A percentile compares a stretch with the other conserved stretches of the same genome.
Evolutionary conservation across 2,797 vertebrate genomes (phyloP).

Genomic region (Enteromius paludinosus): DNA sequence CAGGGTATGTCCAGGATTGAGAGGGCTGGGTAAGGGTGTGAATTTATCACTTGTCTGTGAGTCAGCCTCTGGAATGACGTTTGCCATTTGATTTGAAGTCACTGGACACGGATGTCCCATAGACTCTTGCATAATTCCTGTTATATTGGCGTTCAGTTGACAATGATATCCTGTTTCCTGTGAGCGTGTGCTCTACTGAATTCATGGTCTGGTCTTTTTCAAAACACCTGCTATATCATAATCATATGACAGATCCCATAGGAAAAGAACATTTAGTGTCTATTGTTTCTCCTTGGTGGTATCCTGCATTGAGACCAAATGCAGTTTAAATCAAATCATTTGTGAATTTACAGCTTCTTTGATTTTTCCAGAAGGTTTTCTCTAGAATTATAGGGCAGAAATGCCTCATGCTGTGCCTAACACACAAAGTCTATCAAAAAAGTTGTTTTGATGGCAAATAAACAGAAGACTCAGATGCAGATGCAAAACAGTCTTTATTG

Average conservation of each 20-base stretch:
- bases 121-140: constrained; percentile 73
- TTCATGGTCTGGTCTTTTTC: constrained; percentile 72
- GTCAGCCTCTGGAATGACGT: constrained; percentile 69
- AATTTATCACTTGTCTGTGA: constrained; percentile 73
- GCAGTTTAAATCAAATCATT: background rate
- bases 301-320: constrained; percentile 9
- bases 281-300: background rate
- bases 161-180: constrained; percentile 78
- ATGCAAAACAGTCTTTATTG: no score
- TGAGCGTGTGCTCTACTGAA: constrained; percentile 75
- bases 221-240: constrained; percentile 72
- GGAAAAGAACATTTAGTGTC: constrained; percentile 46
- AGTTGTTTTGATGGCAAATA: background rate
- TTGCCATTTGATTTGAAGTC: constrained; percentile 65
- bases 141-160: constrained; percentile 70
- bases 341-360: background rate
- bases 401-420: background rate
- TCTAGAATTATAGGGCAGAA: background rate
- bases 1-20: constrained; percentile 74
- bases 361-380: background rate
- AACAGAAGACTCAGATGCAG: no score
- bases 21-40: constrained; percentile 72
- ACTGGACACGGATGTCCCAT: constrained; percentile 80
- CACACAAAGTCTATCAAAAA: background rate
- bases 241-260: constrained; percentile 28